Base-by-base conservation (phyloP, 2,888 invertebrate genomes). In the Caenorhabditis plicata region DNA sequence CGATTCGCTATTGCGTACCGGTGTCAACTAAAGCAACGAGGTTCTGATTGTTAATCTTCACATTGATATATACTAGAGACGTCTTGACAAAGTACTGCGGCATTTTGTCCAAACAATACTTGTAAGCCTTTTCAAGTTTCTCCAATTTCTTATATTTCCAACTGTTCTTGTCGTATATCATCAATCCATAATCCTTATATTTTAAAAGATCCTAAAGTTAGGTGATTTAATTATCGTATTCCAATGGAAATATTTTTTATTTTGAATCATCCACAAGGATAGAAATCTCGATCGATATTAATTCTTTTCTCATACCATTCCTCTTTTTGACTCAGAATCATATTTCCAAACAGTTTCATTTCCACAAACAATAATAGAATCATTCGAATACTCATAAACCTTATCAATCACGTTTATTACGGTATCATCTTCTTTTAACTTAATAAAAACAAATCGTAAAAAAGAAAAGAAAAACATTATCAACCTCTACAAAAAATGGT, bases 71-170 rank as follows among this genome's bases (percentile, higher is more conserved):
- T 4, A 43, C 32, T 43, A 51, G 11, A 8, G 57, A 47, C 9
- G 57, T 39, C 44, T 51, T 47, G 2, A 57, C 39, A 19, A 57
- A 57, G 33, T 51, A 57, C 8, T 51, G 46, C 0, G 51, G 26
- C 15, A 42, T 23, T 20, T 38, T 35, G 20, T 57, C 51, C 0
- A 51, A 51, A 2, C 47, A 46, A 29, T 45, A 45, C 43, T 51
- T 51, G 29, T 51, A 57, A 29, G 46, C 47, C 31, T 22, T 36
- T 20, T 29, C 19, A 20, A 27, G n/a, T 31, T n/a, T 29, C 4
- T 42, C 31, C 29, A 27, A 9, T 15, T 15, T 42, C 19, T 33
- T 42, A 13, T 38, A 51, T 11, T 42, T 51, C 1, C 42, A 23
- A n/a, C 39, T 49, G 5, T 39, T 33, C 4, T 13, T 49, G 1